Evolutionary conservation across 2,888 invertebrate species (phyloP).

Genomic region (Standfussiana lucernea): DNA sequence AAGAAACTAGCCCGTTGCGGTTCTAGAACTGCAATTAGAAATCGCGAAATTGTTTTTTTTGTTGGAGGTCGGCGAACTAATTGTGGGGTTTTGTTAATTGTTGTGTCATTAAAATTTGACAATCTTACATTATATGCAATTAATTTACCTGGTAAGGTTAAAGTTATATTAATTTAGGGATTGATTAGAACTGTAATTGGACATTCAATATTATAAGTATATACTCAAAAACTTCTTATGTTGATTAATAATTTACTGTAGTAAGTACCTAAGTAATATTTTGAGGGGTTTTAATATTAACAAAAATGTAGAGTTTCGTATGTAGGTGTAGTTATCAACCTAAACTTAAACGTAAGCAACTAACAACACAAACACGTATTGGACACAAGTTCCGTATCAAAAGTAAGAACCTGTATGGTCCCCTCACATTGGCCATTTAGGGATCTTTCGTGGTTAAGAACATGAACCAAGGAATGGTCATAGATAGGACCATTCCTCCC

Average conservation of each 20-base stretch:
- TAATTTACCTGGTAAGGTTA: not conserved
- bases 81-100: conserved; percentile 34
- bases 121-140: not conserved
- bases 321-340: not conserved
- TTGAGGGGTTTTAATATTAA: too few species aligned
- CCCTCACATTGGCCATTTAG: conserved; percentile 25
- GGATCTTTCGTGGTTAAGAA: conserved; percentile 15
- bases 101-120: not conserved
- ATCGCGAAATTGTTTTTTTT: conserved; percentile 40
- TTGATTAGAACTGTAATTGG: not conserved
- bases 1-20: conserved; percentile 49
- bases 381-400: not conserved
- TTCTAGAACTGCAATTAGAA: conserved; percentile 58
- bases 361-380: not conserved
- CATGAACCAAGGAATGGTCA: conserved; percentile 6
- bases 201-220: not conserved
- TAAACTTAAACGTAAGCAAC: not conserved
- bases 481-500: too few species aligned
- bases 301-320: not conserved
- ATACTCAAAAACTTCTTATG: not conserved
- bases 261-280: too few species aligned
- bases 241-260: not conserved
- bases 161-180: not conserved
- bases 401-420: conserved; percentile 6
- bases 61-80: conserved; percentile 32